phyloP scores from a whole-genome alignment of 2,797 vertebrate genomes.

The Heteromormyrus szaboi region DNA sequence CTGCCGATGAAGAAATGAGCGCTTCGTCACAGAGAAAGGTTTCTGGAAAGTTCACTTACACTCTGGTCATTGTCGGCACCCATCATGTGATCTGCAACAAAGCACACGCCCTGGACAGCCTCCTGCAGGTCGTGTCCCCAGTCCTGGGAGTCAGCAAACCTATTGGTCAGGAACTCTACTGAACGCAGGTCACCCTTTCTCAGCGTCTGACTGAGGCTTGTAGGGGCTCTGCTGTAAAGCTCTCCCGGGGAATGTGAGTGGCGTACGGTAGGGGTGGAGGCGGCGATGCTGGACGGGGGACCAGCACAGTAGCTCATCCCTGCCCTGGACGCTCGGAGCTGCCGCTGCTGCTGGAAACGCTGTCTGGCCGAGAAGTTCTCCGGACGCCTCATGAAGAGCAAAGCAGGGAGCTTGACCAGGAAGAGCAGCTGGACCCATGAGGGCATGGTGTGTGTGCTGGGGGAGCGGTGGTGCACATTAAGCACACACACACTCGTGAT shows the following conservation, averaged over 20 bases:
- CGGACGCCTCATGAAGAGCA: constrained; percentile 93
- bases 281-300: neutral
- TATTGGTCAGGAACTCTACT: constrained; percentile 33
- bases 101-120: constrained; percentile 65
- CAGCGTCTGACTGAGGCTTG: constrained; percentile 47
- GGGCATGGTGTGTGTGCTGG: constrained; percentile 94
- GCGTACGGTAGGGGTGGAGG: neutral
- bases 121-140: constrained; percentile 61
- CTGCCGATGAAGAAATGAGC: neutral
- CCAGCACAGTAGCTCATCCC: neutral
- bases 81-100: constrained; percentile 70
- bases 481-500: constrained; percentile 92
- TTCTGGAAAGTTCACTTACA: constrained; percentile 51
- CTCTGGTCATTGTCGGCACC: constrained; percentile 65
- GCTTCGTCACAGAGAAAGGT: neutral
- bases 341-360: constrained; percentile 33
- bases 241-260: constrained; percentile 10
- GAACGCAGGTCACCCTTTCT: constrained; percentile 47
- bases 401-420: constrained; percentile 78
- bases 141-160: constrained; percentile 42
- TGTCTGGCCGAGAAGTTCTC: constrained; percentile 63
- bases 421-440: constrained; percentile 89
- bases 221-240: constrained; percentile 50
- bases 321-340: constrained; percentile 21
- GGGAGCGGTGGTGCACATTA: constrained; percentile 90